Evolutionary conservation across 1,140 invertebrate genomes (phyloP).

Genomic region (Idris sp.): DNA sequence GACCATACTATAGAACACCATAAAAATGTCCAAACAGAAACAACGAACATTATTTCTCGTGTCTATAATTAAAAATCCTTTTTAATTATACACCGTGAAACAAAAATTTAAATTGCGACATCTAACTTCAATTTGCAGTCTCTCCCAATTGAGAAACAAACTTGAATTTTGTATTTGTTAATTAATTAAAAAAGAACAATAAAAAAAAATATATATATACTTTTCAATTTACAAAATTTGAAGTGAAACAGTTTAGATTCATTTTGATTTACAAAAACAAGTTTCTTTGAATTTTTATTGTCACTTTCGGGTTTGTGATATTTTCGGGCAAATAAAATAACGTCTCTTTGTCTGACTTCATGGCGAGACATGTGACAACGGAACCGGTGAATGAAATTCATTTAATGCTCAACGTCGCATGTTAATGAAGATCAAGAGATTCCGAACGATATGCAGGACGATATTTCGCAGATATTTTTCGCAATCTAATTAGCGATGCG

Average conservation of each 20-base stretch:
- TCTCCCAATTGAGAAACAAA: too few relatives aligned
- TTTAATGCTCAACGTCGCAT: slow-evolving; percentile 61
- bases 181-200: too few relatives aligned
- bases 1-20: slow-evolving; percentile 61
- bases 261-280: slow-evolving; percentile 41
- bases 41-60: slow-evolving; percentile 39
- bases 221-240: too few relatives aligned
- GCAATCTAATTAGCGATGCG: slow-evolving; percentile 63
- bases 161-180: too few relatives aligned
- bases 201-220: too few relatives aligned
- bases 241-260: slow-evolving; percentile 50
- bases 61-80: slow-evolving; percentile 51
- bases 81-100: slow-evolving; percentile 40
- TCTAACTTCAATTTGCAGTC: too few relatives aligned
- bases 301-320: slow-evolving; percentile 17
- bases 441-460: slow-evolving; percentile 60
- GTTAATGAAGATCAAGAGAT: slow-evolving; percentile 66
- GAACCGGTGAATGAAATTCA: slow-evolving; percentile 61
- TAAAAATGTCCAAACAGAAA: slow-evolving; percentile 72
- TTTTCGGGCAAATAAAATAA: slow-evolving; percentile 22
- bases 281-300: slow-evolving; percentile 58
- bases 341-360: slow-evolving; percentile 56
- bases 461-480: slow-evolving; percentile 62
- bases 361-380: slow-evolving; percentile 61
- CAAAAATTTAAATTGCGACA: too few relatives aligned